Evolutionary conservation across 2,797 vertebrate species (phyloP), one percentile per base, ranked within the genome.

Genomic region (Tinamus major): DNA sequence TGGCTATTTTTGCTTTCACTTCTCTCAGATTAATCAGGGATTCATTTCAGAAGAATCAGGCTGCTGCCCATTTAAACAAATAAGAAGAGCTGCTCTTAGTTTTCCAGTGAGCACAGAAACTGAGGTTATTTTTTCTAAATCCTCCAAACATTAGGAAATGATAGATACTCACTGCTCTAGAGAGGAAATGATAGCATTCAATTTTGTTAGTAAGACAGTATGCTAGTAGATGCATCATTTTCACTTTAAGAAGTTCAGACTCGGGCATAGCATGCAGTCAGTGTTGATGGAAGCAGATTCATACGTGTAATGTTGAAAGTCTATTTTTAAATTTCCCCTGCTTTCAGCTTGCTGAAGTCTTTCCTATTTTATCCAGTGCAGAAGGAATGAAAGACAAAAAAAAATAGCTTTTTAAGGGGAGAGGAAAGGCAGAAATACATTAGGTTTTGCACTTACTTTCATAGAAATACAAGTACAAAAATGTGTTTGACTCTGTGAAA

Each of bases 211-310:
- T 51, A 85, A 81, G 13, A 56, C 6, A 67, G 13, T 62, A 26
- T 65, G 14, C 19, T 24, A 33, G 6, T 19, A 13, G 20, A 27
- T 55, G 29, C 37, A 35, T 61, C 3, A 8, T 58, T 70, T 64
- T 69, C 46, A 51, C 14, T 41, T 59, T 15, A 61, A 35, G 24
- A 61, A 70, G 27, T n/a, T 20, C 27, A 14, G 37, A 79, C 46
- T 14, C 5, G 4, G 9, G 6, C 35, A 61, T 7, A 53, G 39
- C 18, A 23, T 2, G 2, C 8, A 26, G 31, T 8, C 1, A 1
- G 23, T 55, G 33, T 29, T 2, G 1, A 51, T 35, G 12, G 15
- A 39, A 65, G 26, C 18, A 2, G 2, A 62, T 17, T 27, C 13
- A 58, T 48, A 41, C n/a, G 58, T 75, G 26, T 11, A 42, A 17